Base-by-base conservation (phyloP, 2,797 vertebrate species). In the Spinibarbus caldwelli region DNA sequence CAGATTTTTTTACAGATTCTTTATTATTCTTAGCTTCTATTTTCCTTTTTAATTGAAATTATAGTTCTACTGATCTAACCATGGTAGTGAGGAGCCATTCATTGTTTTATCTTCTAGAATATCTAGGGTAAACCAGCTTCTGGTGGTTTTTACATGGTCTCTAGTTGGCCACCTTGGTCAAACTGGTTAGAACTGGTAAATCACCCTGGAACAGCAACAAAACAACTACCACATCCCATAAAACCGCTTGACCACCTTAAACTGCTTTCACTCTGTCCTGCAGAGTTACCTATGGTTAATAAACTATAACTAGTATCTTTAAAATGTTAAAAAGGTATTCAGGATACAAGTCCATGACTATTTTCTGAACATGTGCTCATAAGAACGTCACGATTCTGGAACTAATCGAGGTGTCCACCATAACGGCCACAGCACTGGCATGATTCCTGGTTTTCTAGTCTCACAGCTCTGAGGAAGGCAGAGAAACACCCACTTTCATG, bases 401-500 rank as follows among this genome's bases (percentile, higher is more conserved):
- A 59, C 66, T 71, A 67, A 43, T 75, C 29, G 1, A 34, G 14
- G 14, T 29, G 81, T 76, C 71, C 57, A 49, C 26, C 43, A 75
- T n/a, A 41, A 54, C 4, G 45, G 47, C 47, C 41, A 31, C 64
- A 75, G 36, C 26, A 84, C 62, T 70, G 83, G 75, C 49, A 26
- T 43, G 49, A 43, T 57, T 78, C 59, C 79, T 84, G 59, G 54
- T 83, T 78, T 80, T 49, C 62, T 59, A 23, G 73, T 87, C 85
- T 82, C 52, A 23, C 43, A 15, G 82, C 82, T 88, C 85, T 72
- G 86, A 85, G 86, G 57, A 81, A 77, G 87, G 89, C 87, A 52
- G 31, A 83, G 80, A 82, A 83, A 88, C 89, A 59, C 86, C 87
- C 86, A 82, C 66, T 87, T 88, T 86, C 73, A 70, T 59, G 41